These are phyloP conservation scores for Brienomyrus longianalis DNA, from an alignment of 2,113 vertebrate species.

Conservation along the genomic window DNA sequence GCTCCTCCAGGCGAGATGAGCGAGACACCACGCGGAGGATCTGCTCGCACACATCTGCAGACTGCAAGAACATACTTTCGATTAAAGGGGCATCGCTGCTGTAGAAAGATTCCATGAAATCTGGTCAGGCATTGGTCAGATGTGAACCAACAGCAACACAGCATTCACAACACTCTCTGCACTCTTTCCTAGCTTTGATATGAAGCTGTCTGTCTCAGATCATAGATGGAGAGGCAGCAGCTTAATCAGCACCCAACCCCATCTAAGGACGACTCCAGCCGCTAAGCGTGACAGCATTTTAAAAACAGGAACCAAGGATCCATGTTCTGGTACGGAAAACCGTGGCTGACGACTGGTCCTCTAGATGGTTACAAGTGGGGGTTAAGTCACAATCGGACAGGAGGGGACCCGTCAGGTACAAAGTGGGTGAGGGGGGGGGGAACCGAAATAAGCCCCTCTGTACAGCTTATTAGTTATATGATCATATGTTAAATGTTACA, in stretches of 20 bases:
- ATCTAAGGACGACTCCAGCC: neutral
- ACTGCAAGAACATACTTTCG: conserved; percentile 46
- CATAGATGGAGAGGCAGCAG: neutral
- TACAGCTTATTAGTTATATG: neutral
- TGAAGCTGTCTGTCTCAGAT: neutral
- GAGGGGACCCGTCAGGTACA: neutral
- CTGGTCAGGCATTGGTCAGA: neutral
- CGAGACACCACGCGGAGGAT: conserved; percentile 79
- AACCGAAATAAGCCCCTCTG: neutral
- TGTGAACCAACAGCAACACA: neutral
- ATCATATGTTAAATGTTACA: too few species aligned
- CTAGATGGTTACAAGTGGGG: neutral
- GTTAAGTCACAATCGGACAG: neutral
- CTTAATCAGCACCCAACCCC: neutral
- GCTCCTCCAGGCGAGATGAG: conserved; percentile 78
- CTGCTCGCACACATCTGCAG: conserved; percentile 85
- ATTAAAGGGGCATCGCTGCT: neutral
- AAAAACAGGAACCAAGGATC: neutral
- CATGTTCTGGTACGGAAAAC: too few species aligned
- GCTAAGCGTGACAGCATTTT: neutral
- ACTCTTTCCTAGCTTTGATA: neutral
- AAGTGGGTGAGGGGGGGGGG: neutral
- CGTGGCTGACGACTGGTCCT: neutral
- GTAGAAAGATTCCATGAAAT: neutral
- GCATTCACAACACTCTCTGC: neutral